Evolutionary conservation across 1,140 invertebrate species (phyloP).

Genomic region (Drosophila trapezifrons): DNA sequence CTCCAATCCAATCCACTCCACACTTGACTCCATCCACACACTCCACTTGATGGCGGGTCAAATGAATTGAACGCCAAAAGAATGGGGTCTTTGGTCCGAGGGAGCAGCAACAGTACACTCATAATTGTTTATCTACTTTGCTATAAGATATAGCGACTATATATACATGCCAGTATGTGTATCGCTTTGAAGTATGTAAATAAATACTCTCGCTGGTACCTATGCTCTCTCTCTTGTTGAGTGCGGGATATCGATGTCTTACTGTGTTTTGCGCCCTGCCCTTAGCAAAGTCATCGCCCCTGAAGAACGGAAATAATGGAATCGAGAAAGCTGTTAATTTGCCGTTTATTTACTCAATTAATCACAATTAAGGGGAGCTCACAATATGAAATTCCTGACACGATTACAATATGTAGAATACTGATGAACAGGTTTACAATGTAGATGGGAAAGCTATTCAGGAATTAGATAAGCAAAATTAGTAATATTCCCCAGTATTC

Average conservation of each 20-base stretch:
- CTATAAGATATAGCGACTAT: conserved; percentile 28
- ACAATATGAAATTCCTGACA: neutral
- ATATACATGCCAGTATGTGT: neutral
- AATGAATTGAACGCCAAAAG: conserved; percentile 63
- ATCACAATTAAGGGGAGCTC: conserved; percentile 14
- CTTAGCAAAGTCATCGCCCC: conserved; percentile 15
- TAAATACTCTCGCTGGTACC: neutral
- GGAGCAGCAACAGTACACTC: conserved; percentile 57
- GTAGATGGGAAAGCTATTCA: neutral
- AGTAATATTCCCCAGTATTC: neutral
- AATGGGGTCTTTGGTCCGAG: conserved; percentile 21
- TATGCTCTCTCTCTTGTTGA: neutral
- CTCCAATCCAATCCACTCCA: conserved; percentile 18
- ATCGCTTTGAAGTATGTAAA: conserved; percentile 19
- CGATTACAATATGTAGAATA: neutral
- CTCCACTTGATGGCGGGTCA: conserved; percentile 59
- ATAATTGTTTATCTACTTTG: conserved; percentile 77
- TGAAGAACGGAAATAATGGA: conserved; percentile 11
- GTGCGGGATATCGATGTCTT: conserved; percentile 7
- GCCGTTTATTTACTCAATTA: conserved; percentile 18
- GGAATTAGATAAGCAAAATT: neutral
- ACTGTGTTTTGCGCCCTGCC: neutral
- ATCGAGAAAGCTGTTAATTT: conserved; percentile 18
- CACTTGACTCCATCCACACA: conserved; percentile 16
- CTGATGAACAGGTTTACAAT: no score